A percentile compares a stretch with the other conserved stretches of the same genome.
phyloP scores from a whole-genome alignment of 92 coral and sea anemone genomes.

The Zoanthus sociatus region DNA sequence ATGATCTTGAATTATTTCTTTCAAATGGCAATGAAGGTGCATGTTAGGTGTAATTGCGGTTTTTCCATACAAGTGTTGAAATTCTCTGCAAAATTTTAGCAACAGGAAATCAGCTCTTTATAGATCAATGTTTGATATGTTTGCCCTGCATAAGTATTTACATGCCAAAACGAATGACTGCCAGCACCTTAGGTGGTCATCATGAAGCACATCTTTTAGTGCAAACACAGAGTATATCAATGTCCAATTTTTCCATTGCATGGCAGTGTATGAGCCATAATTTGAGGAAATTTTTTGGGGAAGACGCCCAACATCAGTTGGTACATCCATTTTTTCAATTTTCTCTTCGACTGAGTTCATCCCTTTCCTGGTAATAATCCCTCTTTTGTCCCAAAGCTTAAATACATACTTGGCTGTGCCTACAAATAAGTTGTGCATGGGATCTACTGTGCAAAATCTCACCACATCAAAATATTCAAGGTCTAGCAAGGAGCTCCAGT shows the following conservation, averaged over 20 bases:
- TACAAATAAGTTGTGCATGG: constrained; percentile 81
- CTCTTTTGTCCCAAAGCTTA: constrained; percentile 62
- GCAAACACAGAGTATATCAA: constrained; percentile 62
- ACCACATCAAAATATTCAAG: constrained; percentile 74
- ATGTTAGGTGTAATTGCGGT: constrained; percentile 42
- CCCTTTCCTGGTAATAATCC: constrained; percentile 48
- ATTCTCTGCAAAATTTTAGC: constrained; percentile 52
- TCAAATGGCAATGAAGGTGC: constrained; percentile 62
- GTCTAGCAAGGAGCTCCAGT: constrained; percentile 61
- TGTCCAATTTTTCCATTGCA: constrained; percentile 63
- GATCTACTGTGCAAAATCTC: constrained; percentile 72
- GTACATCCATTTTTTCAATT: constrained; percentile 63
- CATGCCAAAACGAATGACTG: constrained; percentile 71
- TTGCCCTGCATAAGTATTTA: constrained; percentile 45
- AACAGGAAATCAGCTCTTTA: constrained; percentile 45
- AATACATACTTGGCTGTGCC: constrained; percentile 77
- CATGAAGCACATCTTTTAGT: constrained; percentile 64
- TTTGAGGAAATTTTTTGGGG: constrained; percentile 69
- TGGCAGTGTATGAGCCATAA: constrained; percentile 76
- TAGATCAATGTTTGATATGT: constrained; percentile 43
- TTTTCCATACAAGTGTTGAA: constrained; percentile 59
- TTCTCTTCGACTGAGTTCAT: constrained; percentile 60
- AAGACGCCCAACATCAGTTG: constrained; percentile 69
- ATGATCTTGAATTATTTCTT: constrained; percentile 46
- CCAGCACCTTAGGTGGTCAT: constrained; percentile 63